These are phyloP conservation scores for Trichonephila inaurata DNA, from an alignment of 1,140 invertebrate genomes.

Conservation along the genomic window DNA sequence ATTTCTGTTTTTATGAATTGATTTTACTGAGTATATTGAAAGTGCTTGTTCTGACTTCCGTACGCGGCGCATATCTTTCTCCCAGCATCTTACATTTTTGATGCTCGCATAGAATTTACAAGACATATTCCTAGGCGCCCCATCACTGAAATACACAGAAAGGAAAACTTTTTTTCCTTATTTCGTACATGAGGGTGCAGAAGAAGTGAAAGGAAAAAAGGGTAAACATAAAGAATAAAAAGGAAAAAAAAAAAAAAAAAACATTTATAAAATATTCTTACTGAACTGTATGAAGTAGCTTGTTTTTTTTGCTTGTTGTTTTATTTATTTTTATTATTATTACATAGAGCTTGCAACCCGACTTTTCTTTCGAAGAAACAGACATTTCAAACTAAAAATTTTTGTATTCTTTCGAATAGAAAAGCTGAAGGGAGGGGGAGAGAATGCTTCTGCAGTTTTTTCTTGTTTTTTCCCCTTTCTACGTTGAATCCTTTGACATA, in stretches of 20 bases:
- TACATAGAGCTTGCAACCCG: conserved; percentile 29
- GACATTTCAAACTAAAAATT: conserved; percentile 35
- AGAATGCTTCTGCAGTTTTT: neutral
- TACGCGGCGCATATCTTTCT: neutral
- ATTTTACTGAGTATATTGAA: conserved; percentile 21
- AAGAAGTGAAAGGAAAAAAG: neutral
- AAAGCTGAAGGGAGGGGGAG: neutral
- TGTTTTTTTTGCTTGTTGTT: conserved; percentile 11
- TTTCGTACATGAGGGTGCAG: neutral
- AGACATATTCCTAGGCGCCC: neutral
- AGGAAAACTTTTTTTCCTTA: conserved; percentile 1
- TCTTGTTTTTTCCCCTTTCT: neutral
- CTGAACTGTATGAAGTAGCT: conserved; percentile 24
- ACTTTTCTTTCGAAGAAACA: conserved; percentile 35
- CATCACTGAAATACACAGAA: conserved; percentile 16
- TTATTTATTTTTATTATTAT: conserved; percentile 28
- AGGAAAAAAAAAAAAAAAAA: neutral
- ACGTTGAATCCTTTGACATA: conserved; percentile 31
- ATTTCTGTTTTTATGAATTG: conserved; percentile 14
- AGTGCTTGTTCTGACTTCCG: neutral
- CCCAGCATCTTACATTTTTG: conserved; percentile 16
- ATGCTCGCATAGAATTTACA: conserved; percentile 35
- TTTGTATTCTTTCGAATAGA: conserved; percentile 24
- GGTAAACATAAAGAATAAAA: neutral
- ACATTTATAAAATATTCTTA: conserved; percentile 32